Evolutionary conservation across 2,113 vertebrate species (phyloP).

Genomic region (Pterocles gutturalis): DNA sequence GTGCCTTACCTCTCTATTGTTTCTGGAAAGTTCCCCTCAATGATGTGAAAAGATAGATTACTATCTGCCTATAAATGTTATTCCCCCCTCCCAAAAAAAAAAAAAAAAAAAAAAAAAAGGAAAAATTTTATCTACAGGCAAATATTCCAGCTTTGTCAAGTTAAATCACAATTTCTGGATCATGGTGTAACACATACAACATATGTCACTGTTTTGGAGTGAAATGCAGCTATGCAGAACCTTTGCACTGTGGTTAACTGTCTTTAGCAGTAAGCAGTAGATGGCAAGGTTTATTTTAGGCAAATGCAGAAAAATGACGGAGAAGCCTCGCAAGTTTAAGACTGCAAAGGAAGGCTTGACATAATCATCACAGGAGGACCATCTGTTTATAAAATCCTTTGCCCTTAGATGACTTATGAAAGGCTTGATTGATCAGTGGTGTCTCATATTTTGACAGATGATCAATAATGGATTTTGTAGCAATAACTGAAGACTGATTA

Average conservation of each 20-base stretch:
- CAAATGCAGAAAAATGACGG: not conserved
- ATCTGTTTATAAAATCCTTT: slow-evolving; percentile 19
- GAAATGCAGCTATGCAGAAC: not conserved
- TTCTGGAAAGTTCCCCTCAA: not conserved
- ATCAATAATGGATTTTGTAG: not conserved
- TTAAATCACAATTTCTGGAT: not conserved
- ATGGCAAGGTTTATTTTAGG: not conserved
- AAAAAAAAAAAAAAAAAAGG: not conserved
- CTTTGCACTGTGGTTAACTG: not conserved
- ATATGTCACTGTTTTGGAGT: not conserved
- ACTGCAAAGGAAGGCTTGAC: not conserved
- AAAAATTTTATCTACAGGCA: not conserved
- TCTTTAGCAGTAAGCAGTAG: not conserved
- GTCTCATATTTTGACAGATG: slow-evolving; percentile 1
- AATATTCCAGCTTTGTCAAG: not conserved
- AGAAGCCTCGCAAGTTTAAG: not conserved
- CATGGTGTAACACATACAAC: not conserved
- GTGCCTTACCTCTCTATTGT: not conserved
- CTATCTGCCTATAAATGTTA: not conserved
- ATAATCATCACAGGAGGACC: not conserved
- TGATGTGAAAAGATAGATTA: not conserved
- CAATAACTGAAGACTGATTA: not conserved
- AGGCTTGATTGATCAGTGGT: not conserved
- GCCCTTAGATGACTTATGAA: not conserved
- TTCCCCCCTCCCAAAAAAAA: rapidly evolving